Percentiles rank a stretch among this genome's conserved stretches.
phyloP scores from a whole-genome alignment of 1,140 invertebrate species.

The Phortica variegata region DNA sequence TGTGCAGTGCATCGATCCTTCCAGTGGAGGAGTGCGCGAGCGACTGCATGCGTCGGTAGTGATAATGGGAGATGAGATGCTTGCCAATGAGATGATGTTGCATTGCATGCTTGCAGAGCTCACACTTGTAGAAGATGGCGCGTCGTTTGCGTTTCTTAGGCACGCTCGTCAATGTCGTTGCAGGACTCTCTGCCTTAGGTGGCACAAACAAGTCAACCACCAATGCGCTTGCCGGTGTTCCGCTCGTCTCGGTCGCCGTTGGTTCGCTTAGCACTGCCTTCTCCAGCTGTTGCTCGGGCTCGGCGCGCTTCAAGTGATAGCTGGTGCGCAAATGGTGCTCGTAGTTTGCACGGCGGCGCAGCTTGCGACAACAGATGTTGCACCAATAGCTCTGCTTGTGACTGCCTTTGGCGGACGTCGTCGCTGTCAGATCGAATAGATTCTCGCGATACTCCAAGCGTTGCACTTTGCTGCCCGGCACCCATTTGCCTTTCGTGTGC shows the following conservation, averaged over 20 bases:
- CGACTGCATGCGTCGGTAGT: constrained; percentile 67
- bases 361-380: constrained; percentile 71
- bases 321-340: constrained; percentile 73
- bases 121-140: constrained; percentile 64
- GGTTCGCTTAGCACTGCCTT: constrained; percentile 55
- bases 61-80: constrained; percentile 81
- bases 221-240: not conserved
- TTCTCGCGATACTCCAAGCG: constrained; percentile 52
- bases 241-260: not conserved
- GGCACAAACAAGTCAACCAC: not conserved
- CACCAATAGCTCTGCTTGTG: constrained; percentile 74
- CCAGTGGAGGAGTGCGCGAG: constrained; percentile 26
- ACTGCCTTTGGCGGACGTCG: constrained; percentile 1
- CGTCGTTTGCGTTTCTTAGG: constrained; percentile 60
- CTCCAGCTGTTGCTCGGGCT: constrained; percentile 67
- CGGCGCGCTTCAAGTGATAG: constrained; percentile 69
- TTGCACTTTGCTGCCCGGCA: constrained; percentile 64
- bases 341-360: constrained; percentile 72
- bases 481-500: constrained; percentile 76
- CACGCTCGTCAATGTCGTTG: constrained; percentile 3
- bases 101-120: constrained; percentile 70
- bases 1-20: constrained; percentile 48
- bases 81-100: constrained; percentile 72
- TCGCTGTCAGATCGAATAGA: constrained; percentile 59
- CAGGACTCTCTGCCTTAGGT: not conserved